phyloP scores from a whole-genome alignment of 2,797 vertebrate genomes.

The Epinephelus awoara region DNA sequence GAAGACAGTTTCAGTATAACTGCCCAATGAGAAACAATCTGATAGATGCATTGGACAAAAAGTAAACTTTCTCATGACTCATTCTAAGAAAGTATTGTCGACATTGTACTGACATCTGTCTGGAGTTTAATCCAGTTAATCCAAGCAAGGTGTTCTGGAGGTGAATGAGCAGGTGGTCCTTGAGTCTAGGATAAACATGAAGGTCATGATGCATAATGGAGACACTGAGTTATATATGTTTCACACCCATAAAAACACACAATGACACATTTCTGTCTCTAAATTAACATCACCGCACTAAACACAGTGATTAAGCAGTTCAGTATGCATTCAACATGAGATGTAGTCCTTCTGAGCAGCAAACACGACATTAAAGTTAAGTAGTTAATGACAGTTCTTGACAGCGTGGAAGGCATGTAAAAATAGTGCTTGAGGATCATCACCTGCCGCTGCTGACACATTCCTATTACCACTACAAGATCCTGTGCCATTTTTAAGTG shows the following conservation, averaged over 20 bases:
- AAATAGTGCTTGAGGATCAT: slow-evolving; percentile 75
- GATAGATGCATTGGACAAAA: background rate
- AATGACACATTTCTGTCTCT: background rate
- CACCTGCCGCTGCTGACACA: slow-evolving; percentile 64
- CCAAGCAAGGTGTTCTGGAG: slow-evolving; percentile 54
- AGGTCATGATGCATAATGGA: slow-evolving; percentile 42
- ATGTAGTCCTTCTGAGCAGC: background rate
- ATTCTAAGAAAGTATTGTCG: background rate
- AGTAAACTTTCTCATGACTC: background rate
- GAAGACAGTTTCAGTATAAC: too few relatives aligned
- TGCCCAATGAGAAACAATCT: background rate
- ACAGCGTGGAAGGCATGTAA: slow-evolving; percentile 58
- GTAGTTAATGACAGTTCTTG: slow-evolving; percentile 23
- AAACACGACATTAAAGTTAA: background rate
- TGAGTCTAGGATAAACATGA: slow-evolving; percentile 22
- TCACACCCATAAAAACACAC: slow-evolving; percentile 22
- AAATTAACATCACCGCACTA: background rate
- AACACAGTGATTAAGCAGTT: background rate
- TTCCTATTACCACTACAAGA: slow-evolving; percentile 58
- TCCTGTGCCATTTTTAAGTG: slow-evolving; percentile 55
- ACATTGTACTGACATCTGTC: slow-evolving; percentile 36
- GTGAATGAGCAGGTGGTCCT: slow-evolving; percentile 58
- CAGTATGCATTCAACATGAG: background rate
- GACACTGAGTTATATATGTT: background rate
- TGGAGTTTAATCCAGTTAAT: slow-evolving; percentile 43